Evolutionary conservation across 2,113 vertebrate genomes (phyloP).

Genomic region (Coreoperca whiteheadi): DNA sequence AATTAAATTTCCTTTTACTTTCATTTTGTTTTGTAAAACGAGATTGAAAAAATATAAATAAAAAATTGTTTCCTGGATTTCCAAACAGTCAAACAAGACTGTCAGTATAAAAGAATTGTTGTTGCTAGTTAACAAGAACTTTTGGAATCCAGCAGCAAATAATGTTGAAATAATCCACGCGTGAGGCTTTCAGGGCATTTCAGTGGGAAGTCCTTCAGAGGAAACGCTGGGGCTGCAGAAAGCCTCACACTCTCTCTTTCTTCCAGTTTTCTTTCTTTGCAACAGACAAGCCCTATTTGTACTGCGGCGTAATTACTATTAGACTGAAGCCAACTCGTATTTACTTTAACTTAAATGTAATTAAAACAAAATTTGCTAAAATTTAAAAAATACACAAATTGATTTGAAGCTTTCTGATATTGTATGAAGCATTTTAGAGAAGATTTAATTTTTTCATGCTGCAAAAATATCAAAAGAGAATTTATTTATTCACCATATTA

Average conservation of each 20-base stretch:
- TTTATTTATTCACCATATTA: conserved; percentile 29
- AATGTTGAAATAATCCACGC: conserved; percentile 78
- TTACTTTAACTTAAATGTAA: conserved; percentile 63
- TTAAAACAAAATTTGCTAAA: conserved; percentile 52
- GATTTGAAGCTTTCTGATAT: conserved; percentile 16
- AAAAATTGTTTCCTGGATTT: neutral
- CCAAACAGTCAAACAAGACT: conserved; percentile 23
- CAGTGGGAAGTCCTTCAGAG: conserved; percentile 79
- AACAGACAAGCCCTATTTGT: conserved; percentile 73
- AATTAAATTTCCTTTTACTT: conserved; percentile 9
- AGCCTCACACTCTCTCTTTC: conserved; percentile 67
- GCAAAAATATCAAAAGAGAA: conserved; percentile 11
- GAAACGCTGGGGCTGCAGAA: conserved; percentile 76
- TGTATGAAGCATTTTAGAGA: conserved; percentile 20
- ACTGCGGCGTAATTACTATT: conserved; percentile 62
- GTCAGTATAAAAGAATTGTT: conserved; percentile 34
- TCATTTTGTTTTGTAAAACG: conserved; percentile 2
- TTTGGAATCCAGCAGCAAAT: conserved; percentile 74
- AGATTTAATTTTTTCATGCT: conserved; percentile 20
- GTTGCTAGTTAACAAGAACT: conserved; percentile 63
- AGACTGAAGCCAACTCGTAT: conserved; percentile 49
- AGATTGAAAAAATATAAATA: neutral
- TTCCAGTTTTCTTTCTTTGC: conserved; percentile 69
- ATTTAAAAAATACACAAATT: conserved; percentile 42
- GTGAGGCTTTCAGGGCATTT: conserved; percentile 66